These are phyloP conservation scores for Oxygymnocypris stewartii DNA, from an alignment of 2,113 vertebrate genomes.

Conservation along the genomic window DNA sequence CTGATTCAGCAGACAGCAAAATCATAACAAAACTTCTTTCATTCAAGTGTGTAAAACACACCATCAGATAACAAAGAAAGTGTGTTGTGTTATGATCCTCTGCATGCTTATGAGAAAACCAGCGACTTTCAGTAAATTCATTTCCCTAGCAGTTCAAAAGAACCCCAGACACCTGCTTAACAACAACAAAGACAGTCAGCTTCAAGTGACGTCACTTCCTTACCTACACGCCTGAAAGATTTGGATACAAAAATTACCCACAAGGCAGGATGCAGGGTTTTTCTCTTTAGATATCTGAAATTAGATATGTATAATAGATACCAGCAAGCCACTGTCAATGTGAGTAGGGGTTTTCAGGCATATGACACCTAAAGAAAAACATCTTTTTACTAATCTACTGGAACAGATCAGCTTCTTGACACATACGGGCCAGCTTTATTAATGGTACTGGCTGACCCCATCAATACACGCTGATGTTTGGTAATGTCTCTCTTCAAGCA, in stretches of 20 bases:
- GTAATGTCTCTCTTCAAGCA: background rate
- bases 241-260: conserved; percentile 32
- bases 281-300: background rate
- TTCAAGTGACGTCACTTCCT: conserved; percentile 51
- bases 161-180: conserved; percentile 31
- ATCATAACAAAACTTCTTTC: background rate
- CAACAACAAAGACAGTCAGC: conserved; percentile 17
- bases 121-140: conserved; percentile 53
- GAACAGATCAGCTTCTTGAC: background rate
- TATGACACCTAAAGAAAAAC: background rate
- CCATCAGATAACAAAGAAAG: background rate
- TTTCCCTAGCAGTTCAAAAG: conserved; percentile 34
- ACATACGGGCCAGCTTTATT: conserved; percentile 6
- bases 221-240: background rate
- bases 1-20: background rate
- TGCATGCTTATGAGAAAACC: conserved; percentile 32
- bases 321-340: background rate
- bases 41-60: background rate
- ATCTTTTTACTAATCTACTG: background rate
- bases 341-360: background rate
- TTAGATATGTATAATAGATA: background rate
- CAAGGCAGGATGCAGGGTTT: conserved; percentile 16
- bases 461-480: background rate
- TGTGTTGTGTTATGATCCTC: background rate
- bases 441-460: background rate